Conservation (phyloP, 2,797 vertebrate genomes). For the Onychomys torridus region DNA sequence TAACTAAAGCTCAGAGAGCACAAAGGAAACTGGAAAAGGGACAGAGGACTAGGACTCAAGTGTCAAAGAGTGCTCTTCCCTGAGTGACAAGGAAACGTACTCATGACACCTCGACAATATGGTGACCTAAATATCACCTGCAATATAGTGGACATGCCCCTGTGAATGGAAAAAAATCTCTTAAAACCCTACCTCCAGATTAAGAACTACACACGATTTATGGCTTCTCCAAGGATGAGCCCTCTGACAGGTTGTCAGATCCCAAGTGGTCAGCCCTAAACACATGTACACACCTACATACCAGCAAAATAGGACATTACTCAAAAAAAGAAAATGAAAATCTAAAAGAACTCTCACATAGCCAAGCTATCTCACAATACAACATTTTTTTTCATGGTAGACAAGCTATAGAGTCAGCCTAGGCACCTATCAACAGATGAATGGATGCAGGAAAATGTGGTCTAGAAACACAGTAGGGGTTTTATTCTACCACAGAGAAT, state of each 20-base stretch:
- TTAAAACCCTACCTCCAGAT: neutral
- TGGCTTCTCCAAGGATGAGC: neutral
- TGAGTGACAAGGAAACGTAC: neutral
- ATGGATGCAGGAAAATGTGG: neutral
- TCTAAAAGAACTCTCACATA: neutral
- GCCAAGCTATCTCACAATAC: neutral
- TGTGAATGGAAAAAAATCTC: neutral
- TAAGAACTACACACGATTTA: neutral
- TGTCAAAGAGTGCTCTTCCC: neutral
- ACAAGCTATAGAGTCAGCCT: neutral
- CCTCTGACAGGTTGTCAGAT: neutral
- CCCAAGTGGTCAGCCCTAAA: neutral
- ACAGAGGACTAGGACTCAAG: neutral
- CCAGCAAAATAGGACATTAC: neutral
- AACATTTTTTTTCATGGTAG: no score
- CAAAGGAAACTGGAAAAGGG: neutral
- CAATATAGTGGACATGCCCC: rapidly evolving
- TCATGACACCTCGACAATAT: no score
- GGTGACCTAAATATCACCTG: neutral
- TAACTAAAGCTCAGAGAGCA: neutral
- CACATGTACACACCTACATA: neutral
- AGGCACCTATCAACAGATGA: no score
- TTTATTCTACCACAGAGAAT: neutral
- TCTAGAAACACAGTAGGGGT: neutral
- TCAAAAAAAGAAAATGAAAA: neutral